Base-by-base conservation (phyloP, 2,888 invertebrate species). In the Cataglyphis albicans region DNA sequence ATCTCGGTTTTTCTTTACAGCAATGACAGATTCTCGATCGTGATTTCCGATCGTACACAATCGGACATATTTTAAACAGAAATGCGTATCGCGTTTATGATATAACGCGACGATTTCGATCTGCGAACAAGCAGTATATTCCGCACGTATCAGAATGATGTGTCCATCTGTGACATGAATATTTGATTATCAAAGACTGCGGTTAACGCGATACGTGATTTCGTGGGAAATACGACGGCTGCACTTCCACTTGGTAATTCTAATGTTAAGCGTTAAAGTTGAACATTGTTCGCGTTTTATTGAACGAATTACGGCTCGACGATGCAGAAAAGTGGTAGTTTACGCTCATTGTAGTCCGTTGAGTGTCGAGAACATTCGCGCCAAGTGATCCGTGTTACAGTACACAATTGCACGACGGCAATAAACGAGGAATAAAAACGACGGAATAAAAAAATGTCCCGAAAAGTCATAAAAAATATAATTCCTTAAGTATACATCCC, bases 181-280 rank as follows among this genome's bases (percentile, higher is more conserved):
- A 25, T 78, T 78, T 78, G 44, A 78, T 32, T 25, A 44, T 57
- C 78, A 78, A 70, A 25, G 70, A 32, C 41, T 21, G 9, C 57
- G 21, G 12, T 70, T 70, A 70, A 44, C 44, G 32, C 18, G 64
- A 12, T 7, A 41, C 21, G 35, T 15, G 21, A 72, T 80, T 80
- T 59, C 78, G 18, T 80, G 78, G 59, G 78, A 80, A 80, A 70
- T 35, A 9, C 21, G 21, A 61, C 78, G 59, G 70, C 72, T 80
- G 78, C 41, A 78, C 29, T 32, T 59, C 29, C 35, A n/a, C 41
- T 52, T 35, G 29, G 32, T n/a, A 76, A 63, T 29, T 55, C 57
- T 9, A 35, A 32, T 7, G 3, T 25, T 21, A 5, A 25, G 29
- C 10, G 57, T 29, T 78, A 70, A 68, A 9, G 57, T 57, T 41